A percentile compares a stretch with the other conserved stretches of the same genome.
These are phyloP conservation scores for Motacilla tschutschensis DNA, from an alignment of 2,113 vertebrate species.

Conservation along the genomic window DNA sequence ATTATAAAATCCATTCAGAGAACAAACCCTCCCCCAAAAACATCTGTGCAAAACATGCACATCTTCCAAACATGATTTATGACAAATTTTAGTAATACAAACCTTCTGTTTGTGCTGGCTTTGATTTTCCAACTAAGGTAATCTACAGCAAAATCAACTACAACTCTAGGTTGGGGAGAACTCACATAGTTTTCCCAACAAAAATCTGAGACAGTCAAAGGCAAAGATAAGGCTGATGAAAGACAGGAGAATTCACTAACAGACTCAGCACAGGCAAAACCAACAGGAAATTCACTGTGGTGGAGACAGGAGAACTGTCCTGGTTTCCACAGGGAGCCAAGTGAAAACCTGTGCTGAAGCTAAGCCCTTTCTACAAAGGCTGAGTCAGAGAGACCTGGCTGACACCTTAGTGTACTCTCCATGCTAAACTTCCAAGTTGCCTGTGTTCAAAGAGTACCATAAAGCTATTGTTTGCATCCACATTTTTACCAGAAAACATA, in stretches of 20 bases:
- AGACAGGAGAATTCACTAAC: neutral
- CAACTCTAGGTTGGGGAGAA: neutral
- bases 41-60: neutral
- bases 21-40: neutral
- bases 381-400: neutral
- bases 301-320: neutral
- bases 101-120: neutral
- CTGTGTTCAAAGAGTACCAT: neutral
- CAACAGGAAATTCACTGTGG: neutral
- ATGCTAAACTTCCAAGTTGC: neutral
- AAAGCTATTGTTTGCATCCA: neutral
- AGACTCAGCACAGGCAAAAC: constrained; percentile 10
- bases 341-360: neutral
- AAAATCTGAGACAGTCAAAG: constrained; percentile 3
- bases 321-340: neutral
- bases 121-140: neutral
- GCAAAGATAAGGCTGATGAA: neutral
- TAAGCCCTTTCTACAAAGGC: neutral
- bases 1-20: neutral
- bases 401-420: neutral
- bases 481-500: neutral
- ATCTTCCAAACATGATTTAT: constrained; percentile 2
- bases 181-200: neutral
- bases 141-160: constrained; percentile 1
- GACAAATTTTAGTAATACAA: neutral